Conservation (phyloP, 2,113 vertebrate species). For the Gobius niger region DNA sequence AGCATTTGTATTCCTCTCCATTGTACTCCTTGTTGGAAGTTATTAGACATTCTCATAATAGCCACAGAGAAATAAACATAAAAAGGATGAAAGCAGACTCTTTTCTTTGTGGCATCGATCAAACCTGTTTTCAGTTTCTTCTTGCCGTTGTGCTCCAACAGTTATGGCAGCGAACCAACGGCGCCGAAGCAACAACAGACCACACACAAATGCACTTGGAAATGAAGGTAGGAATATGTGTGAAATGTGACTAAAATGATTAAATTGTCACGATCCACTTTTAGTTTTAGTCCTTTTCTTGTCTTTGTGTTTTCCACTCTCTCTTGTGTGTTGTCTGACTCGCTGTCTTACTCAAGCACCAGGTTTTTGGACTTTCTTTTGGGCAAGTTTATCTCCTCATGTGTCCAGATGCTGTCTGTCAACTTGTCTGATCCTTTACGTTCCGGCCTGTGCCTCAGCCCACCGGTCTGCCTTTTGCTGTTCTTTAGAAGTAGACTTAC, state of each 20-base stretch:
- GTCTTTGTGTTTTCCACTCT: neutral
- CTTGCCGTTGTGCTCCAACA: slow-evolving; percentile 30
- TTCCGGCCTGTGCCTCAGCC: too few relatives aligned
- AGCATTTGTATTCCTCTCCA: slow-evolving; percentile 31
- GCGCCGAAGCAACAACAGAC: slow-evolving; percentile 27
- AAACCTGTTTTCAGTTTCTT: slow-evolving; percentile 39
- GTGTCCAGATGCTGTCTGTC: too few relatives aligned
- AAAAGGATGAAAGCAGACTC: slow-evolving; percentile 45
- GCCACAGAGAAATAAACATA: slow-evolving; percentile 33
- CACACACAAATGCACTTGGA: slow-evolving; percentile 27
- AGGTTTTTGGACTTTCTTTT: too few relatives aligned
- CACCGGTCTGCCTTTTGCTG: too few relatives aligned
- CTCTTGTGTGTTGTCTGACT: too few relatives aligned
- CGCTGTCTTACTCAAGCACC: too few relatives aligned
- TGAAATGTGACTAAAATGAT: too few relatives aligned
- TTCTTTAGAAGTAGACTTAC: too few relatives aligned
- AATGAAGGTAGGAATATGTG: too few relatives aligned
- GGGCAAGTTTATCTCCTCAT: too few relatives aligned
- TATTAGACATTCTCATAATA: slow-evolving; percentile 29
- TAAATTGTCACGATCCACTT: too few relatives aligned
- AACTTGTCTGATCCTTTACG: too few relatives aligned
- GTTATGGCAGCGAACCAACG: slow-evolving; percentile 48
- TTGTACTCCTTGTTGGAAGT: slow-evolving; percentile 23
- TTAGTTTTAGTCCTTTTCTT: slow-evolving; percentile 15
- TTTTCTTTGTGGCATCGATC: slow-evolving; percentile 41